Conservation (phyloP, 2,797 vertebrate genomes). For the Lacerta viridis region DNA sequence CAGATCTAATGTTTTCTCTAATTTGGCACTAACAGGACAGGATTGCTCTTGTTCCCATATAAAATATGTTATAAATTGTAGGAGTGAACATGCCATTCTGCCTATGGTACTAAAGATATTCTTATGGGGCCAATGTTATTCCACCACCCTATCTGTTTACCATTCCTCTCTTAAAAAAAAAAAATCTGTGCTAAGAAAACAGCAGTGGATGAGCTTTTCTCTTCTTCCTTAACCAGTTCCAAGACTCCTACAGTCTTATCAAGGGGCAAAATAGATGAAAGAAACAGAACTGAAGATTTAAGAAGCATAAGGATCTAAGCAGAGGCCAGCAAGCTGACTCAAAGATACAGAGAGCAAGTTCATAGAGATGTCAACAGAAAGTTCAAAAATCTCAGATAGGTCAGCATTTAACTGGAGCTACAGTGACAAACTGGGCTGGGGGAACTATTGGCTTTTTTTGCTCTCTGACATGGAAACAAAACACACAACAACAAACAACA, state of each 20-base stretch:
- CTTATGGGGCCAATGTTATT: constrained; percentile 22
- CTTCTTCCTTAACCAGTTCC: constrained; percentile 16
- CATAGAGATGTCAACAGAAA: constrained; percentile 44
- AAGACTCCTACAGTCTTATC: constrained; percentile 46
- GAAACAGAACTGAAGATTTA: constrained; percentile 10
- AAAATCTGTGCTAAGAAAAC: constrained; percentile 25
- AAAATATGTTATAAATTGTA: background rate
- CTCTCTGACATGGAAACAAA: background rate
- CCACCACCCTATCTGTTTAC: background rate
- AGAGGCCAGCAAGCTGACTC: constrained; percentile 51
- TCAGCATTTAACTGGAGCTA: constrained; percentile 58
- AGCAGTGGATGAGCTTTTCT: background rate
- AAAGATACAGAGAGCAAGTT: constrained; percentile 57
- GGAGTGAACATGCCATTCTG: no score
- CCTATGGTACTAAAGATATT: background rate
- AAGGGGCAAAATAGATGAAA: constrained; percentile 49
- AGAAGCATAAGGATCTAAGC: constrained; percentile 52
- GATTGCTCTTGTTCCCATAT: background rate
- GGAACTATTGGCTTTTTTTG: constrained; percentile 7
- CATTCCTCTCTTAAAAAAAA: constrained; percentile 41
- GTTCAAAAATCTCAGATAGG: constrained; percentile 52
- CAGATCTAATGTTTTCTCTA: no score
- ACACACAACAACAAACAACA: no score
- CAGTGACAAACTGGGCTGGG: background rate
- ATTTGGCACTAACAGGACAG: background rate